Conservation (phyloP, 2,113 vertebrate genomes). For the Nothobranchius furzeri region DNA sequence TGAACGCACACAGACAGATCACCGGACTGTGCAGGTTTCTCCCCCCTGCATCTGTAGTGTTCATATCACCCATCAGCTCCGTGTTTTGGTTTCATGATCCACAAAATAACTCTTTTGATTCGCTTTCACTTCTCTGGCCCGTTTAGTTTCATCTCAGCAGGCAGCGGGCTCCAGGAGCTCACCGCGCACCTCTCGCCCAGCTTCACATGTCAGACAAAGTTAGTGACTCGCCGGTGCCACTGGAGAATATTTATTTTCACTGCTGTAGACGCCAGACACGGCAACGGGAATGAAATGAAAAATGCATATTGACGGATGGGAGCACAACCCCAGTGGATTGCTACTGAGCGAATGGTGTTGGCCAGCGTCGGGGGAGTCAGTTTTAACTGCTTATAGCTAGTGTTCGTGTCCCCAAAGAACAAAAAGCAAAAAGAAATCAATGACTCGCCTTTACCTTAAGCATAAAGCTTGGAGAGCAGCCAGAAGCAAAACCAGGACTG, state of each 20-base stretch:
- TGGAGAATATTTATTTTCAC: slow-evolving; percentile 1
- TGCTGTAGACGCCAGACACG: background rate
- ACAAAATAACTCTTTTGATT: slow-evolving; percentile 13
- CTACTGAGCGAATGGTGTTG: background rate
- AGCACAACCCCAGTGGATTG: slow-evolving; percentile 3
- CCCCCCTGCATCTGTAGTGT: background rate
- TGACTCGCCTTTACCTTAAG: slow-evolving; percentile 1
- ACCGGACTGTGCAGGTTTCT: background rate
- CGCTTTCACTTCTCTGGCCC: background rate
- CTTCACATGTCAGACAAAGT: slow-evolving; percentile 7
- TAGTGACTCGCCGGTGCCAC: background rate
- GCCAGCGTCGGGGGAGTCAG: background rate
- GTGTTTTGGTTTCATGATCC: slow-evolving; percentile 6
- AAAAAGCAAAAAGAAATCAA: background rate
- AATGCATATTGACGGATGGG: slow-evolving; percentile 11
- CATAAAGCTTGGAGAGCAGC: background rate
- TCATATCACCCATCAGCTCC: slow-evolving; percentile 3
- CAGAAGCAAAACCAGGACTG: background rate
- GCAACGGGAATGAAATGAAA: background rate
- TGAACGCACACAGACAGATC: background rate
- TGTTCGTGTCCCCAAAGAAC: background rate
- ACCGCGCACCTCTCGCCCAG: background rate
- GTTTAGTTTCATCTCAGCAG: slow-evolving; percentile 5
- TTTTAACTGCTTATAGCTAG: background rate
- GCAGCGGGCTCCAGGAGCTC: background rate